Percentiles rank a stretch among this genome's conserved stretches.
Evolutionary conservation across 1,140 invertebrate species (phyloP).

Genomic region (Phthorimaea operculella): DNA sequence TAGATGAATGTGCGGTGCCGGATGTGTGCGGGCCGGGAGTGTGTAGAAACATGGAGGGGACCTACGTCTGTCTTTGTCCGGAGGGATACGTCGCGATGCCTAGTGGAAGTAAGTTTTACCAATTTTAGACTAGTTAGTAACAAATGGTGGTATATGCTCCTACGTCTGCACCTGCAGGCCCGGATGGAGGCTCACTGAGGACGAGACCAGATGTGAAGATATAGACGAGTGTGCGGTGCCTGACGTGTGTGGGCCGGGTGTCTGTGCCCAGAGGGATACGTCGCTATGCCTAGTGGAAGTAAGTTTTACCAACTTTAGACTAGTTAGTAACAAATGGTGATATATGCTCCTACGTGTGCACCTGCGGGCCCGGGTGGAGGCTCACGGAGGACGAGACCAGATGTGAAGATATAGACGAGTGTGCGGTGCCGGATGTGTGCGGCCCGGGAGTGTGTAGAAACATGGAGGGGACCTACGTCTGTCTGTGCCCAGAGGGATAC

Average conservation of each 20-base stretch:
- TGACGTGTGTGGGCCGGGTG: slow-evolving; percentile 85
- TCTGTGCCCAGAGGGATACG: slow-evolving; percentile 87
- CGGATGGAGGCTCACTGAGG: slow-evolving; percentile 78
- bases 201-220: slow-evolving; percentile 80
- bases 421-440: slow-evolving; percentile 76
- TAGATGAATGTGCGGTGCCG: slow-evolving; percentile 82
- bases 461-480: slow-evolving; percentile 84
- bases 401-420: slow-evolving; percentile 90
- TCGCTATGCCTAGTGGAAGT: slow-evolving; percentile 85
- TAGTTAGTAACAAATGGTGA: too few species aligned
- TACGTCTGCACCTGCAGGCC: slow-evolving; percentile 84
- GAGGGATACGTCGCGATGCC: slow-evolving; percentile 87
- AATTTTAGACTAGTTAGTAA: too few species aligned
- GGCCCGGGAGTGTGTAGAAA: slow-evolving; percentile 86
- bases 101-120: slow-evolving; percentile 75
- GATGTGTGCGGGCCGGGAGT: slow-evolving; percentile 81
- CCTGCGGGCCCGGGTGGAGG: slow-evolving; percentile 80
- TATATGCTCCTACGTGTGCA: slow-evolving; percentile 84
- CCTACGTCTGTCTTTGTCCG: slow-evolving; percentile 87
- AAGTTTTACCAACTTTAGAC: slow-evolving; percentile 55
- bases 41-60: slow-evolving; percentile 86
- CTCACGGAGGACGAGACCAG: slow-evolving; percentile 74
- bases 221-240: slow-evolving; percentile 83
- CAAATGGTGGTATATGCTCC: too few species aligned
- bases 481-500: slow-evolving; percentile 87